A percentile compares a stretch with the other conserved stretches of the same genome.
phyloP scores from a whole-genome alignment of 2,113 vertebrate genomes.

The Emydocephalus ijimae region DNA sequence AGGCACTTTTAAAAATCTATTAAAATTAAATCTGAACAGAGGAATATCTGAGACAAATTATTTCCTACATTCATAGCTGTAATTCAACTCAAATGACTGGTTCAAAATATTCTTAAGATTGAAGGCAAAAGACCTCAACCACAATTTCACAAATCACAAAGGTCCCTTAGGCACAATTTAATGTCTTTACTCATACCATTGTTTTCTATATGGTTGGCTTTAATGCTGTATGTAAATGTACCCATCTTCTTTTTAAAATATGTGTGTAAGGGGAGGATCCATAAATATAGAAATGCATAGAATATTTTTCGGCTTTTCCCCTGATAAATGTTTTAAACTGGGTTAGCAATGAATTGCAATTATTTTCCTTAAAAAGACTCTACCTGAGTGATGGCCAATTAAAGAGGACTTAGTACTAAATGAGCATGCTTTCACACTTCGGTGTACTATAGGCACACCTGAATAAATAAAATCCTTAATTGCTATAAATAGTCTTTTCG shows the following conservation, averaged over 20 bases:
- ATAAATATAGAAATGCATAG: constrained; percentile 18
- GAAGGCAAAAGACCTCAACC: constrained; percentile 1
- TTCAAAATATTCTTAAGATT: neutral
- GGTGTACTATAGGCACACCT: constrained; percentile 57
- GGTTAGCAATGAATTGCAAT: constrained; percentile 34
- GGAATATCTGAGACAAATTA: neutral
- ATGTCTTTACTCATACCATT: neutral
- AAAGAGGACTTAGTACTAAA: constrained; percentile 66
- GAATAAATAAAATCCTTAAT: constrained; percentile 67
- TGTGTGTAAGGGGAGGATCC: neutral
- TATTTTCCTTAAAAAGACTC: constrained; percentile 16
- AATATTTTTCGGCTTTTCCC: constrained; percentile 23
- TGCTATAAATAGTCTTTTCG: constrained; percentile 71
- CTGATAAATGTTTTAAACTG: constrained; percentile 20
- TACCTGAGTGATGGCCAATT: constrained; percentile 67
- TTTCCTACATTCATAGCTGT: constrained; percentile 4
- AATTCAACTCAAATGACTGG: constrained; percentile 20
- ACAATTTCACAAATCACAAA: neutral
- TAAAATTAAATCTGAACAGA: constrained; percentile 7
- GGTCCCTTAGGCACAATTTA: neutral
- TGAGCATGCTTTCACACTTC: constrained; percentile 66
- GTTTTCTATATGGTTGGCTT: constrained; percentile 1
- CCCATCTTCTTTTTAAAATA: constrained; percentile 30
- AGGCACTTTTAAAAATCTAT: neutral
- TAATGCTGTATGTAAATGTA: constrained; percentile 16